Evolutionary conservation across 92 coral and sea anemone genomes (phyloP).

Genomic region (Bergia puertoricense): DNA sequence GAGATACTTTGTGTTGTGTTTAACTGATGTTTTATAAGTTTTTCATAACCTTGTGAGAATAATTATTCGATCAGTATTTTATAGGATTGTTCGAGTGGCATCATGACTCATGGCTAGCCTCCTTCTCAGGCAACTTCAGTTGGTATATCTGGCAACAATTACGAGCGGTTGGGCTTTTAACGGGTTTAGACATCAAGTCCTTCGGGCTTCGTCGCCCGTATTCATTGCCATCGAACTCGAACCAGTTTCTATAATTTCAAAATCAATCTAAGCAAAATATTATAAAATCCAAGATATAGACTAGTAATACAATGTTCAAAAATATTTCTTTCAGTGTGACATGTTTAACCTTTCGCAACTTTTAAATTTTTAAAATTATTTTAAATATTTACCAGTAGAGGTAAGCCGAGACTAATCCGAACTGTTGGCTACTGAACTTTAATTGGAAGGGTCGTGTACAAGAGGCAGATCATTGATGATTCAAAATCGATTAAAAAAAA

Average conservation of each 20-base stretch:
- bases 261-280: neutral
- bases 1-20: neutral
- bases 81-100: neutral
- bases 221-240: neutral
- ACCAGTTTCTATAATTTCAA: too few relatives aligned
- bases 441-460: conserved; percentile 1
- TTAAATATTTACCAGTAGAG: conserved; percentile 25
- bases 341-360: neutral
- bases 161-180: too few relatives aligned
- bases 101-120: too few relatives aligned
- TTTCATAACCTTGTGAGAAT: neutral
- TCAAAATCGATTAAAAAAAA: neutral
- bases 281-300: neutral
- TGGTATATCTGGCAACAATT: too few relatives aligned
- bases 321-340: neutral
- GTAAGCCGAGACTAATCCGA: conserved; percentile 5
- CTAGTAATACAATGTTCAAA: too few relatives aligned
- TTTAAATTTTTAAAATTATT: conserved; percentile 25
- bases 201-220: too few relatives aligned
- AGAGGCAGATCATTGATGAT: neutral
- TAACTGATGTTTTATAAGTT: neutral
- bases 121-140: too few relatives aligned
- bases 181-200: too few relatives aligned
- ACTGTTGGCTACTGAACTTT: neutral
- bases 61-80: too few relatives aligned